Conservation (phyloP, 2,797 vertebrate species). For the Buceros bicornis region DNA sequence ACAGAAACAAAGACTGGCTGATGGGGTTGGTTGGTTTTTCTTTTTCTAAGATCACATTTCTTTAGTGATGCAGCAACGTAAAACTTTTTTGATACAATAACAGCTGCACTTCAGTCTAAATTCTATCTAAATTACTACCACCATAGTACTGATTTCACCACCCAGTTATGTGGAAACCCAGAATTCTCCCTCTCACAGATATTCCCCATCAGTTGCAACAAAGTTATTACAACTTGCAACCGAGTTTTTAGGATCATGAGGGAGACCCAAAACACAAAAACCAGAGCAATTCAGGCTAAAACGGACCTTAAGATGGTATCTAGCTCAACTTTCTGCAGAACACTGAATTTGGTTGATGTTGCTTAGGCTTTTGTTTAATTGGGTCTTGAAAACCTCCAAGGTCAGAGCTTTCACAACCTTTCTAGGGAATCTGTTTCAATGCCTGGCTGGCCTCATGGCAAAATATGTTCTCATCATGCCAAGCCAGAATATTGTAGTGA, state of each 20-base stretch:
- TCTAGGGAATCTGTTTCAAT: not conserved
- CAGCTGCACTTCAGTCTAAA: not conserved
- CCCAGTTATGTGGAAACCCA: not conserved
- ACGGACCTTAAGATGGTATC: not conserved
- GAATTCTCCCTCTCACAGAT: not conserved
- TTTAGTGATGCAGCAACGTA: not conserved
- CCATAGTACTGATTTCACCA: not conserved
- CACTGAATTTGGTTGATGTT: not conserved
- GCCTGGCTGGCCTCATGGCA: not conserved
- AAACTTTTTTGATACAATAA: not conserved
- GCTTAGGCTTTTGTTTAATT: not conserved
- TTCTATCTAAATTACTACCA: not conserved
- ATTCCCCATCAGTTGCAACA: not conserved
- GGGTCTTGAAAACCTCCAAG: not conserved
- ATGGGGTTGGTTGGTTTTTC: not conserved
- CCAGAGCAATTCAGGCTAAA: not conserved
- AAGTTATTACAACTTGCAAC: not conserved
- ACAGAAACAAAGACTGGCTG: not conserved
- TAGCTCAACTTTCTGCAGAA: not conserved
- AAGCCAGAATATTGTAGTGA: not conserved
- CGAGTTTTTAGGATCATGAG: not conserved
- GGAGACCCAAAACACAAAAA: not conserved
- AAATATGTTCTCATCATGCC: not conserved
- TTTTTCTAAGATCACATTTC: not conserved
- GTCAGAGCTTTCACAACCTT: not conserved